A percentile compares a stretch with the other conserved stretches of the same genome.
Evolutionary conservation across 2,113 vertebrate genomes (phyloP).

Genomic region (Peromyscus californicus): DNA sequence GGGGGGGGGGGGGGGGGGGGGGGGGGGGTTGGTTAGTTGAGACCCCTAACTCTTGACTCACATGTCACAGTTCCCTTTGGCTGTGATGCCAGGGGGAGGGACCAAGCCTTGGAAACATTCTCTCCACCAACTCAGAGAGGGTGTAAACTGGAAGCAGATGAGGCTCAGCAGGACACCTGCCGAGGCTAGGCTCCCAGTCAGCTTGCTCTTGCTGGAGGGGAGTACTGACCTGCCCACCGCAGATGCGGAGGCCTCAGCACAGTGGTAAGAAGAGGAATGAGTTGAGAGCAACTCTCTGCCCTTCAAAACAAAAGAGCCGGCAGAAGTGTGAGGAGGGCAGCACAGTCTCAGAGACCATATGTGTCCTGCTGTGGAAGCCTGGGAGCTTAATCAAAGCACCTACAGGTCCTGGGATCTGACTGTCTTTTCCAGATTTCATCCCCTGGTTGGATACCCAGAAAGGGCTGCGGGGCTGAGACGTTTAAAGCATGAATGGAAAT

Average conservation of each 20-base stretch:
- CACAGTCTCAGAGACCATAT: conserved; percentile 62
- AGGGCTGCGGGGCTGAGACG: conserved; percentile 70
- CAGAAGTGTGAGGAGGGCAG: conserved; percentile 33
- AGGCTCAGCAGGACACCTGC: conserved; percentile 58
- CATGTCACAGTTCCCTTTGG: background rate
- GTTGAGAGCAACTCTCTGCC: conserved; percentile 64
- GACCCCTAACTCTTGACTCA: background rate
- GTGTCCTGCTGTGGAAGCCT: conserved; percentile 63
- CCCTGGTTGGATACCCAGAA: conserved; percentile 67
- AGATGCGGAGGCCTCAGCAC: conserved; percentile 27
- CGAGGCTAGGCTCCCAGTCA: background rate
- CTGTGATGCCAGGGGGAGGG: background rate
- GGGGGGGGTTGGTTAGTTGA: too few relatives aligned
- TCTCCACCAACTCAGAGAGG: background rate
- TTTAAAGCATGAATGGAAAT: conserved; percentile 57
- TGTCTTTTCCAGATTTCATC: conserved; percentile 76
- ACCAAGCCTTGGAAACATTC: background rate
- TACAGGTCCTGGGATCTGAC: conserved; percentile 63
- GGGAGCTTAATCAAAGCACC: conserved; percentile 73
- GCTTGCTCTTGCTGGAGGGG: conserved; percentile 38
- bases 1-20: too few relatives aligned
- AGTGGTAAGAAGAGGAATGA: conserved; percentile 35
- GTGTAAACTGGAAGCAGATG: conserved; percentile 58
- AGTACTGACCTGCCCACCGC: conserved; percentile 42
- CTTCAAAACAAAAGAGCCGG: conserved; percentile 69